A percentile compares a stretch with the other conserved stretches of the same genome.
phyloP scores from a whole-genome alignment of 2,797 vertebrate species.

The Malacoraja senta region DNA sequence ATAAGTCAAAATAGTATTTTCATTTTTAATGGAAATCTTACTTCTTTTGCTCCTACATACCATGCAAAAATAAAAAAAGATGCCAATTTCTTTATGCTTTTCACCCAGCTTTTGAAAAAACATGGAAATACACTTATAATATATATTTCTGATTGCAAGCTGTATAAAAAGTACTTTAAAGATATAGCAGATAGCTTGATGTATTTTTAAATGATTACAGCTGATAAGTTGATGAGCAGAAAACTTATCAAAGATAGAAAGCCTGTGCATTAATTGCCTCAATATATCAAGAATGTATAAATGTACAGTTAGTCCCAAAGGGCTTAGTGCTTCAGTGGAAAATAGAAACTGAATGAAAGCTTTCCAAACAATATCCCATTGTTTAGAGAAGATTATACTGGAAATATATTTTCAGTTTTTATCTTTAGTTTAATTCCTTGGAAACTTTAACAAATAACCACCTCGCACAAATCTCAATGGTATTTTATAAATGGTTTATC shows the following conservation, averaged over 20 bases:
- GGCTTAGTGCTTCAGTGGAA: neutral
- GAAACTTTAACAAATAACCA: neutral
- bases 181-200: neutral
- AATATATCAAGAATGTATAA: neutral
- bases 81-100: neutral
- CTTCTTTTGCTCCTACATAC: neutral
- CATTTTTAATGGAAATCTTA: neutral
- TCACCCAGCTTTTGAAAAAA: neutral
- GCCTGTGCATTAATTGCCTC: neutral
- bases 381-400: neutral
- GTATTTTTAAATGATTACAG: neutral
- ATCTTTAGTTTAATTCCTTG: neutral
- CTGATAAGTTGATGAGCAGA: neutral
- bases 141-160: slow-evolving; percentile 15
- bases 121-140: neutral
- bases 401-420: neutral
- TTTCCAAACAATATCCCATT: neutral
- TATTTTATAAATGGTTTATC: neutral
- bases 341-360: neutral
- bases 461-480: neutral
- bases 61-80: neutral
- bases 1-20: neutral
- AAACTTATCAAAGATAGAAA: neutral
- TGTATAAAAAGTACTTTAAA: slow-evolving; percentile 11
- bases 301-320: neutral